Base-by-base conservation (phyloP, 2,113 vertebrate species). In the Cottus gobio region DNA sequence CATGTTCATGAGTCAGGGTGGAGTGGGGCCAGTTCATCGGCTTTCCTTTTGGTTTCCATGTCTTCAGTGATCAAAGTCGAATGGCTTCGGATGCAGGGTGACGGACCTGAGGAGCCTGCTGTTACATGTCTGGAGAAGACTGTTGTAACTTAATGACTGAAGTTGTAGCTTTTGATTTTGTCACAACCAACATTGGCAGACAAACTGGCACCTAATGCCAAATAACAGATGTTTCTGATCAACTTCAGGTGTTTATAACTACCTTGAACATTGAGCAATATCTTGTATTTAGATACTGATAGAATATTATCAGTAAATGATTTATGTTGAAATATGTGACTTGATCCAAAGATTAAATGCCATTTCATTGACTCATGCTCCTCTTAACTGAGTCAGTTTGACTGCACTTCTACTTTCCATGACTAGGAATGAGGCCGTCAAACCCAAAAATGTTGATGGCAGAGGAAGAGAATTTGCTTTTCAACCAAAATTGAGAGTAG, bases 1-100 rank as follows among this genome's bases (percentile, higher is more conserved):
- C 82, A 80, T 76, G 79, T 82, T 67, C 48, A 31, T 90, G 89
- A 92, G 82, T 90, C 90, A 89, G 81, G 77, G 37, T 60, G 69
- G 77, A 83, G 34, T 34, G 0, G 57, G 82, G 90, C 87, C 89
- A 90, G 83, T 75, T 86, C 83, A 83, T 89, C 89, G 69, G 58
- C 66, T 85, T 69, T 83, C 66, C 39, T 66, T 58, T 78, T 75
- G 76, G 60, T 73, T 76, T 44, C 54, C 3, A 20, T 46, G 63
- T 85, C 69, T 66, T 52, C 52, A 48, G 52, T 77, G 77, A 86
- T 84, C 77, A 76, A 71, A 84, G 75, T 58, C 18, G 44, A 82
- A 62, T 34, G 34, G 24, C 31, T 80, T 54, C 63, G 62, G 68
- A 82, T 82, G 50, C 66, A 48, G 28, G 67, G 54, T 60, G 48